Conservation (phyloP, 2,888 invertebrate genomes). For the Epinotia bilunana region DNA sequence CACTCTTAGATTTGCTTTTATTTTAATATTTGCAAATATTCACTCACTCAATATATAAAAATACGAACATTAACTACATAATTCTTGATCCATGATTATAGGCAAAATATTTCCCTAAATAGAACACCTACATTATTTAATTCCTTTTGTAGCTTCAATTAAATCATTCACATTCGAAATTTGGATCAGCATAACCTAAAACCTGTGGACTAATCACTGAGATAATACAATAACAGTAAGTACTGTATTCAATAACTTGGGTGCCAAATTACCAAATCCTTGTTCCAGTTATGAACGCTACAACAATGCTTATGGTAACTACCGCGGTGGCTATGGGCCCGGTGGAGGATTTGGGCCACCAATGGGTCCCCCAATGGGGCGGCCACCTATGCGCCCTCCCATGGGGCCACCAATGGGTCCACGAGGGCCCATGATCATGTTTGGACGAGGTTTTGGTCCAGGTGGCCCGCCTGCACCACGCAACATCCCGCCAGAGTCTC, state of each 20-base stretch:
- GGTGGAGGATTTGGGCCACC: constrained; percentile 36
- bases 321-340: constrained; percentile 40
- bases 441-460: constrained; percentile 32
- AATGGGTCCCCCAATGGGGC: constrained; percentile 13
- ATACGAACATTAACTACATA: too few species aligned
- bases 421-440: constrained; percentile 1
- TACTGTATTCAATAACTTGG: not conserved
- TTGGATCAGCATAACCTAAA: too few species aligned
- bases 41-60: too few species aligned
- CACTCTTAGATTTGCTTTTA: too few species aligned
- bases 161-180: too few species aligned
- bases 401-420: constrained; percentile 18
- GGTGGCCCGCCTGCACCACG: constrained; percentile 10
- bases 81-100: too few species aligned
- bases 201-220: too few species aligned
- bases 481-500: constrained; percentile 2
- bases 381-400: constrained; percentile 5
- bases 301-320: constrained; percentile 36
- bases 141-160: too few species aligned
- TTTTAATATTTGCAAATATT: too few species aligned
- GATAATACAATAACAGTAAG: too few species aligned
- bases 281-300: constrained; percentile 37
- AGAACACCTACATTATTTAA: too few species aligned
- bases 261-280: not conserved
- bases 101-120: too few species aligned